phyloP scores from a whole-genome alignment of 2,797 vertebrate species.

The Gallinago nigripennis region DNA sequence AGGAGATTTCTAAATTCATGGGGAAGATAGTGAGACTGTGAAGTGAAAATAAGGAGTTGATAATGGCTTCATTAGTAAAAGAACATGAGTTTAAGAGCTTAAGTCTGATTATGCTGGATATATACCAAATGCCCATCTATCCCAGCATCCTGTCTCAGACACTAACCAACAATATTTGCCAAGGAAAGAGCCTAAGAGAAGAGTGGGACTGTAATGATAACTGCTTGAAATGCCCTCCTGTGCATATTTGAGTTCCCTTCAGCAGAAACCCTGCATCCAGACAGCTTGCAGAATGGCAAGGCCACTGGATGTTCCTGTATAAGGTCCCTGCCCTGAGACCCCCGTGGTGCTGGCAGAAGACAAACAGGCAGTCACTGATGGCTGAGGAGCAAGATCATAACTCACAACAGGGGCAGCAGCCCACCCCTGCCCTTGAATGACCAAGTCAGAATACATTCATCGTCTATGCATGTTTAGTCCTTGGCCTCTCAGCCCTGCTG shows the following conservation, averaged over 20 bases:
- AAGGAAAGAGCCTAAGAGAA: background rate
- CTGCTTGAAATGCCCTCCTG: background rate
- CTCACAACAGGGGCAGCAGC: background rate
- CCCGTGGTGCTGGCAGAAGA: background rate
- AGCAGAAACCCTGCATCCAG: background rate
- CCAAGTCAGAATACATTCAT: background rate
- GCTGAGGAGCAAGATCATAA: background rate
- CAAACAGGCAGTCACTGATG: background rate
- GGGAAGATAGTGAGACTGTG: background rate
- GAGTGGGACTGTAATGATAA: background rate
- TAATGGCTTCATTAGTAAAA: background rate
- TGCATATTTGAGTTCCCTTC: background rate
- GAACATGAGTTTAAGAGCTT: background rate
- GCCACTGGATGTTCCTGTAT: background rate
- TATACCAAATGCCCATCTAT: background rate
- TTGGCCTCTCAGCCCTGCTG: background rate
- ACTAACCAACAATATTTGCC: background rate
- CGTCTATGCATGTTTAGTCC: background rate
- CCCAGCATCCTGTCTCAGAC: background rate
- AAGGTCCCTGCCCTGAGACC: background rate
- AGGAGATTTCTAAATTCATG: background rate
- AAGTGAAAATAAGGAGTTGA: background rate
- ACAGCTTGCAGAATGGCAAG: background rate
- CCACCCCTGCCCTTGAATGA: background rate
- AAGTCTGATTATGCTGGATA: background rate